Evolutionary conservation across 2,113 vertebrate genomes (phyloP).

Genomic region (Cryptoleucopteryx plumbea): DNA sequence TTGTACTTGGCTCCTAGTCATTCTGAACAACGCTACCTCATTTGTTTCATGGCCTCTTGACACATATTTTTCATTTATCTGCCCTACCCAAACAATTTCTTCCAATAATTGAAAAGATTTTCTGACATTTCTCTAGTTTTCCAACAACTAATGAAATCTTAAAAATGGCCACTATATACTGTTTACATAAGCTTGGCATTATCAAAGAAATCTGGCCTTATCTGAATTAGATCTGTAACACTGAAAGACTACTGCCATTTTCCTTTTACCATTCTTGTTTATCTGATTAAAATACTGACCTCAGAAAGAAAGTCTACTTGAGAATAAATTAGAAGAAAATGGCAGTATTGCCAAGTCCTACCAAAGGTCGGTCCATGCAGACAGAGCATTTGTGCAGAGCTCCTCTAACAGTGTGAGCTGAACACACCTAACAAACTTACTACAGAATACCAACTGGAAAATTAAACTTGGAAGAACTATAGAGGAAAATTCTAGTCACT

Average conservation of each 20-base stretch:
- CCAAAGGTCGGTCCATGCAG: neutral
- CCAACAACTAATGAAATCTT: neutral
- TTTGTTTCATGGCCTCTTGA: neutral
- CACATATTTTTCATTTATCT: neutral
- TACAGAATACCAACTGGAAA: neutral
- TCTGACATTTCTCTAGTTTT: neutral
- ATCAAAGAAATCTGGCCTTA: neutral
- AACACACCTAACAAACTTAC: neutral
- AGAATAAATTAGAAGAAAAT: neutral
- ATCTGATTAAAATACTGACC: neutral
- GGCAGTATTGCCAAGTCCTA: neutral
- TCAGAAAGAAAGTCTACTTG: neutral
- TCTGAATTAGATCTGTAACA: neutral
- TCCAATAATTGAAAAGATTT: neutral
- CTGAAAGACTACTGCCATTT: neutral
- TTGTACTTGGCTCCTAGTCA: neutral
- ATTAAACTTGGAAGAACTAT: neutral
- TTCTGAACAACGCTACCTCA: neutral
- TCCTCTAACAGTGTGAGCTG: neutral
- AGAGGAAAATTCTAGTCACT: neutral
- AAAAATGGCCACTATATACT: neutral
- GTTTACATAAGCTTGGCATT: neutral
- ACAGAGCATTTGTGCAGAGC: neutral
- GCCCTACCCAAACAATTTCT: neutral
- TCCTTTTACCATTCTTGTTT: neutral